Conservation (phyloP, 2,888 invertebrate genomes). For the Aporophyla lueneburgensis region DNA sequence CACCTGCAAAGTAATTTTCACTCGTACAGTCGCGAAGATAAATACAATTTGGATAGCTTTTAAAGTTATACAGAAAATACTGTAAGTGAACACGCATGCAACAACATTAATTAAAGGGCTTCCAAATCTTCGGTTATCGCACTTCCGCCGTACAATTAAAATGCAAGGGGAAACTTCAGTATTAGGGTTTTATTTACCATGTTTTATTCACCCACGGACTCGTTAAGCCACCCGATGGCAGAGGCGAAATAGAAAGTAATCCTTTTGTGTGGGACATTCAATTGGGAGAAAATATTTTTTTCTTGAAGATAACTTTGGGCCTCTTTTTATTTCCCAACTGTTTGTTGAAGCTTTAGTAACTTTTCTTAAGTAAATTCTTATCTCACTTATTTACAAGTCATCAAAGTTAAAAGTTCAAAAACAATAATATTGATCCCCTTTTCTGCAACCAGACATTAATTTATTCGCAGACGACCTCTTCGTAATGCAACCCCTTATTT, state of each 20-base stretch:
- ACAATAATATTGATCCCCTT: constrained; percentile 19
- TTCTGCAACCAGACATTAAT: constrained; percentile 35
- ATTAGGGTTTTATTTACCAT: constrained; percentile 77
- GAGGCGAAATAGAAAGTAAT: constrained; percentile 31
- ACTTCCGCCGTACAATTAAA: constrained; percentile 88
- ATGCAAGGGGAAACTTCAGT: constrained; percentile 85
- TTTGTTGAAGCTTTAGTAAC: not conserved
- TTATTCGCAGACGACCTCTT: constrained; percentile 44
- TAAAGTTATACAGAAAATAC: constrained; percentile 79
- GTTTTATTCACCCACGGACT: constrained; percentile 73
- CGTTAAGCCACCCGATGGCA: constrained; percentile 52
- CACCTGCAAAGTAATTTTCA: constrained; percentile 66
- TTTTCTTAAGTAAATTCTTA: not conserved
- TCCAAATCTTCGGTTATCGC: constrained; percentile 88
- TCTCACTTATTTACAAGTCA: not conserved
- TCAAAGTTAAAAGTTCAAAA: not conserved
- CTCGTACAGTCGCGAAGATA: constrained; percentile 65
- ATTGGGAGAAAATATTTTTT: constrained; percentile 7
- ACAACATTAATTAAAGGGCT: constrained; percentile 89
- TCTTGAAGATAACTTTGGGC: not conserved
- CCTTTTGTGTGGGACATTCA: constrained; percentile 25
- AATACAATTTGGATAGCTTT: constrained; percentile 73
- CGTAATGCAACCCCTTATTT: constrained; percentile 43
- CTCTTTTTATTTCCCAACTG: not conserved
- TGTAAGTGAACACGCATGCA: constrained; percentile 84